Evolutionary conservation across 2,797 vertebrate genomes (phyloP).

Genomic region (Gobio occitaniae): DNA sequence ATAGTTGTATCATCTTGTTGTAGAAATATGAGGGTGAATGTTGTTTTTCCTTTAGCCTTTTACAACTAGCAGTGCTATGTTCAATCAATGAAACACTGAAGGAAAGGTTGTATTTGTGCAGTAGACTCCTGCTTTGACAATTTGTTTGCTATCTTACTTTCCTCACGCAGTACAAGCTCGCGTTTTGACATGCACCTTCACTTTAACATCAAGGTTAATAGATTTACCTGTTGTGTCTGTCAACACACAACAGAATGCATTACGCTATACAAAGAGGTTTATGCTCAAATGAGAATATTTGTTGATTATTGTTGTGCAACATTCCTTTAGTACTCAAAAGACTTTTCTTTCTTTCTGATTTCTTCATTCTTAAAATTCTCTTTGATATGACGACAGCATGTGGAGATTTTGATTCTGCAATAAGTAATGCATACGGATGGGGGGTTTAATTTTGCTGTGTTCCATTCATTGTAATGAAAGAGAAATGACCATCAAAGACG

Average conservation of each 20-base stretch:
- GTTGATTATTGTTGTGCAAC: not conserved
- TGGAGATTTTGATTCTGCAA: slow-evolving; percentile 58
- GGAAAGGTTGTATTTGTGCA: slow-evolving; percentile 15
- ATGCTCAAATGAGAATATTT: not conserved
- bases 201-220: slow-evolving; percentile 17
- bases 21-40: slow-evolving; percentile 48
- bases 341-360: not conserved
- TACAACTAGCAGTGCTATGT: slow-evolving; percentile 55
- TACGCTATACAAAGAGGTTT: not conserved
- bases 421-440: slow-evolving; percentile 59
- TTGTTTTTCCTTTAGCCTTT: slow-evolving; percentile 59
- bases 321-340: not conserved
- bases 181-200: slow-evolving; percentile 12
- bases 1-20: slow-evolving; percentile 44
- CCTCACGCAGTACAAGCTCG: not conserved
- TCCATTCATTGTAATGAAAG: slow-evolving; percentile 59
- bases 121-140: slow-evolving; percentile 21
- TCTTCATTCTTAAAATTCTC: slow-evolving; percentile 9
- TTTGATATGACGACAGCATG: not conserved
- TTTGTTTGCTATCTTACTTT: slow-evolving; percentile 27
- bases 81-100: slow-evolving; percentile 47
- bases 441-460: slow-evolving; percentile 60
- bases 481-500: slow-evolving; percentile 62
- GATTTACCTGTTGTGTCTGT: slow-evolving; percentile 6
- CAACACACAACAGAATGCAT: not conserved